Evolutionary conservation across 2,888 invertebrate species (phyloP), one percentile per base, ranked within the genome.

Genomic region (Aphodius granarius): DNA sequence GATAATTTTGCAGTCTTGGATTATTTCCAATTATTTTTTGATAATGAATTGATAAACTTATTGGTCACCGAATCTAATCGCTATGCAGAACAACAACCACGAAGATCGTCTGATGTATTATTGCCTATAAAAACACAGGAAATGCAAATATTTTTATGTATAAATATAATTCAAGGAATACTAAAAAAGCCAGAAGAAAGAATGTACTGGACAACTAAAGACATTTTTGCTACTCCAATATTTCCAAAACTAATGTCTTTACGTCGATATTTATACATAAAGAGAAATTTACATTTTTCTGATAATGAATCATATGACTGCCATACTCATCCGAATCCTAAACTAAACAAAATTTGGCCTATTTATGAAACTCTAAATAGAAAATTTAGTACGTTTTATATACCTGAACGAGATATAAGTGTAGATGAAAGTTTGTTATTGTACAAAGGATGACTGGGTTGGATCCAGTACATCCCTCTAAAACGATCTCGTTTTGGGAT

Each of bases 401-500:
- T 63, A 23, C 77, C 77, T 17, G 79, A 80, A n/a, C n/a, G n/a
- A n/a, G n/a, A n/a, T n/a, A n/a, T n/a, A n/a, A n/a, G 77, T 2
- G 80, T 82, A 20, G 81, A 82, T 78, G 81, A 82, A 75, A 83
- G 82, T 78, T 74, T n/a, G n/a, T n/a, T n/a, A n/a, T 74, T 82
- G 74, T 83, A 79, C 70, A 83, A 83, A 79, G 82, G 82, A 19
- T 70, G 81, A 21, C 73, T 83, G 20, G 79, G n/a, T n/a, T n/a
- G n/a, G n/a, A n/a, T n/a, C n/a, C n/a, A n/a, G n/a, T n/a, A n/a
- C n/a, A n/a, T n/a, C n/a, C n/a, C n/a, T n/a, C n/a, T n/a, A n/a
- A n/a, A n/a, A n/a, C n/a, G n/a, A n/a, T n/a, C n/a, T n/a, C 75
- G 83, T 71, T 84, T 83, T 78, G 82, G 82, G 5, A 82, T 83